Evolutionary conservation across 2,888 invertebrate genomes (phyloP), one percentile per base, ranked within the genome.

Genomic region (Drosophila cognata): DNA sequence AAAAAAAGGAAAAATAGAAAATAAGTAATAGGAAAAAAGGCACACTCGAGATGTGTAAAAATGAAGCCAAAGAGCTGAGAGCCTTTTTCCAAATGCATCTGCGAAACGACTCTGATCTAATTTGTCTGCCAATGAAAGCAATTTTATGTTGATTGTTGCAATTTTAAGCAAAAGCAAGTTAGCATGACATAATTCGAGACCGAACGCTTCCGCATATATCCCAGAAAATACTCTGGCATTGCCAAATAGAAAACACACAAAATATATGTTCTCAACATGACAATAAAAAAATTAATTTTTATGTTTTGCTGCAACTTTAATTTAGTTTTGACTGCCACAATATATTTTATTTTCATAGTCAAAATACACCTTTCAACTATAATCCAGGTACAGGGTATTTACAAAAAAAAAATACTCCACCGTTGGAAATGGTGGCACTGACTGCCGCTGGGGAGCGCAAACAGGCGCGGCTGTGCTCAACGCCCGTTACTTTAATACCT

Each of bases 101-200:
- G 65, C 59, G 57, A 63, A 46, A 61, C 52, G 79, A 63, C 80
- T 84, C 72, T 75, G 77, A 82, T 84, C 83, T 81, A 85, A 88
- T 88, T 85, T 83, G 83, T 77, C 83, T 87, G 84, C 71, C 87
- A 82, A 82, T 81, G 71, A 85, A 79, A 66, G 74, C 72, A 72
- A 79, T 70, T 83, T 84, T 63, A 74, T 77, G 72, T 73, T 74
- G 75, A 68, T 74, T 72, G 72, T 70, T 82, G 74, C 62, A 76
- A 71, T 74, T 88, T 85, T 65, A 79, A 77, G 84, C 71, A 61
- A 77, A 66, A 67, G 62, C 71, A 38, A 74, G 25, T n/a, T 29
- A 38, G n/a, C 25, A 33, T 57, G 18, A 60, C 57, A 60, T 57
- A 10, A 56, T 25, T 46, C 48, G 28, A 38, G 16, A 18, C 38